These are phyloP conservation scores for Drosophila biarmipes DNA, from an alignment of 1,140 invertebrate species.

Conservation along the genomic window DNA sequence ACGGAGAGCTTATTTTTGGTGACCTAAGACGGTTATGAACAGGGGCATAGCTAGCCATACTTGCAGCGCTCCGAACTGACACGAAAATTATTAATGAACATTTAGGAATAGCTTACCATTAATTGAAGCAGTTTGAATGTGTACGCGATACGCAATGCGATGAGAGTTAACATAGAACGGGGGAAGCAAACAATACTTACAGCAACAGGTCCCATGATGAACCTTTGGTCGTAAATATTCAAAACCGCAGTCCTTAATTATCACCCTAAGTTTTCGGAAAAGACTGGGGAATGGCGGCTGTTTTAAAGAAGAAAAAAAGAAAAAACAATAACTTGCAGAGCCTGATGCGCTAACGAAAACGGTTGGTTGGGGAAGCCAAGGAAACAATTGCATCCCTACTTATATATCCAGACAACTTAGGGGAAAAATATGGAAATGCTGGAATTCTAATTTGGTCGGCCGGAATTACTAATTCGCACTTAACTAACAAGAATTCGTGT, in stretches of 20 bases:
- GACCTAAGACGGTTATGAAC: no score
- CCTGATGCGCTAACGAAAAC: no score
- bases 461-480: not conserved
- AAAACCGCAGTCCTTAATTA: not conserved
- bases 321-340: no score
- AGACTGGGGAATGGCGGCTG: not conserved
- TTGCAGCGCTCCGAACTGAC: not conserved
- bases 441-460: not conserved
- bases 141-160: not conserved
- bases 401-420: conserved; percentile 1
- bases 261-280: not conserved
- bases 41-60: not conserved
- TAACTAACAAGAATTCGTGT: not conserved
- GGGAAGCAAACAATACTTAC: not conserved
- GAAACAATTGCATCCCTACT: no score
- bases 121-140: not conserved
- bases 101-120: not conserved
- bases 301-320: not conserved
- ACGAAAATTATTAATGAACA: conserved; percentile 1
- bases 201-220: no score
- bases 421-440: not conserved
- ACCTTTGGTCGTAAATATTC: no score
- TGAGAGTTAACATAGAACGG: not conserved
- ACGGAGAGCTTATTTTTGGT: no score
- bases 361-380: no score